Base-by-base conservation (phyloP, 2,113 vertebrate species). In the Aleadryas rufinucha region DNA sequence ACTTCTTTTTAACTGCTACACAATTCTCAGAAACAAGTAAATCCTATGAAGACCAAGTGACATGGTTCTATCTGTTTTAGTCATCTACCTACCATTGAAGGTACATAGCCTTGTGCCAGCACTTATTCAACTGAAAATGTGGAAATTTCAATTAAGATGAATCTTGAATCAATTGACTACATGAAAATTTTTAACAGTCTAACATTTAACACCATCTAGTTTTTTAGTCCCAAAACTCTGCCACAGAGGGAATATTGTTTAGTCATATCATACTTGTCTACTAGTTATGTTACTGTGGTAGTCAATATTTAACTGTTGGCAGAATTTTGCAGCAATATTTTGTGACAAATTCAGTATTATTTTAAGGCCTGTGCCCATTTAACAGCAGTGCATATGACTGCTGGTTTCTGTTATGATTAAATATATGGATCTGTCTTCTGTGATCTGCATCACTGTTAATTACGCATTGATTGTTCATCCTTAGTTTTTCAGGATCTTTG, bases 331-430 rank as follows among this genome's bases (percentile, higher is more conserved):
- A 49, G 3, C 18, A 39, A 31, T 49, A 37, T 35, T n/a, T 72
- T 54, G 10, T n/a, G 8, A 21, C 3, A 68, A 71, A 72, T 44
- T 68, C 24, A 47, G 33, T 28, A 24, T 26, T 74, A 53, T 78
- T 74, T 93, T 64, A 70, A 84, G 4, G 4, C 1, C 4, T 3
- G 16, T 41, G 15, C 1, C 16, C 24, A 27, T 31, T 81, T 18
- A 17, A 21, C 2, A 0, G 2, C 7, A 69, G 4, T 30, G 16
- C 30, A 5, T 44, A 33, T 23, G 28, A 30, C 24, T 75, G 7
- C 22, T 81, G n/a, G 1, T 87, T 91, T 70, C 31, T 69, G 7
- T 84, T 74, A 33, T 14, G 13, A 52, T 65, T 7, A 74, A 78
- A 69, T 60, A 35, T 16, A 53, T 18, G 30, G 22, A 59, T 44